Evolutionary conservation across 2,113 vertebrate genomes (phyloP), one percentile per base, ranked within the genome.

Genomic region (Halichoeres trimaculatus): DNA sequence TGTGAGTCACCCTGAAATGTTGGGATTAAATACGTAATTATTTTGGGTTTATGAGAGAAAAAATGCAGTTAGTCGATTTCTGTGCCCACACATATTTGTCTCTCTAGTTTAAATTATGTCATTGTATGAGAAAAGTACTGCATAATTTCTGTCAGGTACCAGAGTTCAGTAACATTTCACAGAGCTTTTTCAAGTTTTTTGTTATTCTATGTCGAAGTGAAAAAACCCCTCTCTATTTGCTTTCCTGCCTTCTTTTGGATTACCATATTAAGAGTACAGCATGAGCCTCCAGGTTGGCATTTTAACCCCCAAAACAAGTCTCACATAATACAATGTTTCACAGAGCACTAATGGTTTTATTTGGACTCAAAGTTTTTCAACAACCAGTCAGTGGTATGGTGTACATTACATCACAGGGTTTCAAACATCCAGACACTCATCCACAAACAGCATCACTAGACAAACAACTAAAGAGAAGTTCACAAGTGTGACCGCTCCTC

Each of bases 311-410:
- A 50, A 35, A 38, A 75, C 3, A 19, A 78, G 20, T 38, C 24
- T 52, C 20, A 26, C 19, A 76, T 47, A 76, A 51, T 10, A 51
- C 34, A 40, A 30, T 38, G 35, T 17, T 74, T 82, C 59, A 82
- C 83, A 91, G 89, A 90, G 77, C 81, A 85, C 81, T 88, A 87
- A 90, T 88, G 76, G 51, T 91, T 95, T 94, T 93, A 94, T 93
- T 94, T 87, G 82, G 86, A 94, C 68, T 76, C 81, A 79, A 79
- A 51, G 85, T 72, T 91, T 91, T 87, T 94, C 92, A 94, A 95
- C 95, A 89, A 94, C 94, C 95, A 94, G 93, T 93, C 94, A 95
- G 94, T 93, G 95, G 93, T 89, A 93, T 93, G 91, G 91, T 93
- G 90, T 93, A 95, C 94, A 90, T 88, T 87, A 95, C 93, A 94